Conservation (phyloP, 2,888 invertebrate genomes). For the Dasypolia templi region DNA sequence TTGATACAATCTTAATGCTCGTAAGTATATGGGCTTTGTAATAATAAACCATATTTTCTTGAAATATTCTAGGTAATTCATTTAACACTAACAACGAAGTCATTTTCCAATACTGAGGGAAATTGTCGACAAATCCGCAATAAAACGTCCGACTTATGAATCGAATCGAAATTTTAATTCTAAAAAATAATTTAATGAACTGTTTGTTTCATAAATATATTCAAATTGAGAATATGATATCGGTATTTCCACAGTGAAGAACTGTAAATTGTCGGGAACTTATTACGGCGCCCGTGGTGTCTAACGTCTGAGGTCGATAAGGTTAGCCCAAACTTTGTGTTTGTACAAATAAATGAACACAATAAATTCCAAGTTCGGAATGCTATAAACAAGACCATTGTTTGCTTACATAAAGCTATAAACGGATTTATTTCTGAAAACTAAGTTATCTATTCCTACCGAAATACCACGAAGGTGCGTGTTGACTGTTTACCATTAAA, state of each 20-base stretch:
- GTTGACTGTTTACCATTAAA: constrained; percentile 2
- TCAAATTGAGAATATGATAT: constrained; percentile 17
- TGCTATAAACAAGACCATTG: constrained; percentile 52
- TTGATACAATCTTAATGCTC: constrained; percentile 37
- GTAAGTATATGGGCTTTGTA: not conserved
- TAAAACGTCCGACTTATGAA: not conserved
- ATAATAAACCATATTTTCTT: not conserved
- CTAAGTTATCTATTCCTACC: constrained; percentile 29
- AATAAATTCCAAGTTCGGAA: constrained; percentile 56
- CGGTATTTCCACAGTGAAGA: constrained; percentile 23
- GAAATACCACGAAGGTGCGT: constrained; percentile 19
- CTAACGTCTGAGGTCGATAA: constrained; percentile 45
- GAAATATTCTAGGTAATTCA: not conserved
- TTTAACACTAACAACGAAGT: not conserved
- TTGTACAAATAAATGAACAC: constrained; percentile 58
- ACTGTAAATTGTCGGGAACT: constrained; percentile 18
- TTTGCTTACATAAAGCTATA: constrained; percentile 42
- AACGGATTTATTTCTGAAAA: constrained; percentile 47
- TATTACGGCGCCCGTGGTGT: constrained; percentile 28
- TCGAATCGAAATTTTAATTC: constrained; percentile 13
- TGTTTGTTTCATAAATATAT: constrained; percentile 7
- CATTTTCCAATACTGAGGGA: constrained; percentile 10
- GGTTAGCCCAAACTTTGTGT: constrained; percentile 52
- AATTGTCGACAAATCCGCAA: not conserved
- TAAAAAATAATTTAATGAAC: no score